A percentile compares a stretch with the other conserved stretches of the same genome.
Evolutionary conservation across 2,888 invertebrate species (phyloP).

Genomic region (Ellobium chinense): DNA sequence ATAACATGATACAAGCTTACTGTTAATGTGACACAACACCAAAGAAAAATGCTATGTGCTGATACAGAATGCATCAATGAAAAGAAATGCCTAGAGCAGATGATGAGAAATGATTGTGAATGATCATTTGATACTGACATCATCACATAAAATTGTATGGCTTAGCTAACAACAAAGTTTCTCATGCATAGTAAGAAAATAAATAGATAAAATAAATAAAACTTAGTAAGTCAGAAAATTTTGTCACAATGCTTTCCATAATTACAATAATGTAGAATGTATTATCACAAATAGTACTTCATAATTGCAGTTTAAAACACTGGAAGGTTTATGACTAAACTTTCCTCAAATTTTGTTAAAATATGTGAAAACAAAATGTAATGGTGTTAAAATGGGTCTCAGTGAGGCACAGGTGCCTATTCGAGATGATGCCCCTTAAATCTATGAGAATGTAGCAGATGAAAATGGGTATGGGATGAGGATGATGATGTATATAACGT

Average conservation of each 20-base stretch:
- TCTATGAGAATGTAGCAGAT: slow-evolving; percentile 5
- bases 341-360: slow-evolving; percentile 27
- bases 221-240: neutral
- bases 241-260: slow-evolving; percentile 46
- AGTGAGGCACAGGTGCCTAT: neutral
- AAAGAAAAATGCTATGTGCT: slow-evolving; percentile 11
- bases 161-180: slow-evolving; percentile 18
- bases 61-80: neutral
- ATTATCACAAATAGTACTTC: slow-evolving; percentile 49
- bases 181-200: slow-evolving; percentile 36
- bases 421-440: neutral
- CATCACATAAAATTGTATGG: slow-evolving; percentile 19
- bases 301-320: slow-evolving; percentile 48
- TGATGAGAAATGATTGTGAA: neutral
- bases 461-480: slow-evolving; percentile 26
- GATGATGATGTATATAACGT: slow-evolving; percentile 20
- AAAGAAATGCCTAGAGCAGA: neutral
- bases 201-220: slow-evolving; percentile 4
- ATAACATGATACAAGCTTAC: neutral
- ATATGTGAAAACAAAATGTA: slow-evolving; percentile 2
- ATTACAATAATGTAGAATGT: slow-evolving; percentile 49
- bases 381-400: slow-evolving; percentile 4
- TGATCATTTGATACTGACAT: slow-evolving; percentile 25
- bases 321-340: slow-evolving; percentile 40
- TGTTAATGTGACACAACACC: neutral